Evolutionary conservation across 1,140 invertebrate species (phyloP).

Genomic region (Lucilia cuprina): DNA sequence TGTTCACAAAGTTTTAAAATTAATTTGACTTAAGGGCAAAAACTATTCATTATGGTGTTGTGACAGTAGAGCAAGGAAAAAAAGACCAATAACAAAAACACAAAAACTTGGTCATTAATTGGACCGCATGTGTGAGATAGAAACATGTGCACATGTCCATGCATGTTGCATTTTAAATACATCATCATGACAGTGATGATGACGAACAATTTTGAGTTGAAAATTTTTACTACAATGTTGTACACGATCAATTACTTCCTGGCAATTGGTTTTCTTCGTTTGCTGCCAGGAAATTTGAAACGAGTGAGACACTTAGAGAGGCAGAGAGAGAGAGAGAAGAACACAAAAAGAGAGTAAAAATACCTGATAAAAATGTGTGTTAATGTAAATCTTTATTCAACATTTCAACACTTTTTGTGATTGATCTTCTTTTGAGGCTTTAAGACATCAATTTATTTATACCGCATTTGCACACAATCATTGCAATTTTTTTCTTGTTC

Average conservation of each 20-base stretch:
- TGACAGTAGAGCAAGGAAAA: background rate
- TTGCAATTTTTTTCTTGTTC: no score
- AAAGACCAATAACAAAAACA: background rate
- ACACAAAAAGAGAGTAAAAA: no score
- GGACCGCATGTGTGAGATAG: background rate
- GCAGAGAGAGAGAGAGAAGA: no score
- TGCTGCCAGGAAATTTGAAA: no score
- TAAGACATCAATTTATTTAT: no score
- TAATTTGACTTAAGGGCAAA: background rate
- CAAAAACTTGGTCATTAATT: background rate
- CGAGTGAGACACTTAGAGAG: no score
- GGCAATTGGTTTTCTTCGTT: background rate
- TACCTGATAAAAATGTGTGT: background rate
- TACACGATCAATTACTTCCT: background rate
- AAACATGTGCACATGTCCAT: background rate
- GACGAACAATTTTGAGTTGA: background rate
- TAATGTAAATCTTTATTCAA: background rate
- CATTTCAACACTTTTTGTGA: background rate
- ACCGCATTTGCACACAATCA: no score
- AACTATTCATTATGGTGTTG: background rate
- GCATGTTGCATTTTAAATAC: background rate
- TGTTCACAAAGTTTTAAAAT: no score
- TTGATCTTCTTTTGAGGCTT: background rate
- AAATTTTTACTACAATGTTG: conserved; percentile 2
- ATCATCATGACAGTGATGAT: background rate